Evolutionary conservation across 1,140 invertebrate genomes (phyloP).

Genomic region (Euwallacea similis): DNA sequence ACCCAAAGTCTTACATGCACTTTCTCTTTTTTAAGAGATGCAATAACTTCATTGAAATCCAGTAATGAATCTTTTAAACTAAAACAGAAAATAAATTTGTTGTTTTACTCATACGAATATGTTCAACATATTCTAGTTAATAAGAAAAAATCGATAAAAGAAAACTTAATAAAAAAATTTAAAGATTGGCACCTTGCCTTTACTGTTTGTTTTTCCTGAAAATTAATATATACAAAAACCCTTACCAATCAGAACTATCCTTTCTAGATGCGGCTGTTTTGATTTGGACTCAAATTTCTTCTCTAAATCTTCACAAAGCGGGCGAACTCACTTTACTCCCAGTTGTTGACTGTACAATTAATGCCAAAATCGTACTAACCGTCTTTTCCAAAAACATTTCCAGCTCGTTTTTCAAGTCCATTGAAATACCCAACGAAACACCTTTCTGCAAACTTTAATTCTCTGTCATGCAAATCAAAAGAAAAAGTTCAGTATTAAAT

Average conservation of each 20-base stretch:
- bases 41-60: conserved; percentile 56
- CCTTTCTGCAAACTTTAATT: conserved; percentile 52
- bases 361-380: conserved; percentile 65
- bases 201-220: too few relatives aligned
- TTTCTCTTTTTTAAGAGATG: conserved; percentile 58
- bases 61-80: conserved; percentile 32
- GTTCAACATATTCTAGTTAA: neutral
- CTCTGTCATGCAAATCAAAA: conserved; percentile 64
- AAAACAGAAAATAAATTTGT: conserved; percentile 3
- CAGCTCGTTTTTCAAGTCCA: conserved; percentile 62
- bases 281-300: conserved; percentile 38
- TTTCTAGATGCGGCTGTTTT: conserved; percentile 46
- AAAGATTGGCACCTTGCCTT: too few relatives aligned
- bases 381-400: conserved; percentile 64
- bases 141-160: too few relatives aligned
- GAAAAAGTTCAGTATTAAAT: conserved; percentile 69
- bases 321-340: conserved; percentile 10
- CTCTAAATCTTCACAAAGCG: conserved; percentile 20
- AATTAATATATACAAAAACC: conserved; percentile 34
- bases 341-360: conserved; percentile 54
- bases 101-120: neutral
- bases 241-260: conserved; percentile 38
- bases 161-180: too few relatives aligned
- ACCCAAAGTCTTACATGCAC: too few relatives aligned
- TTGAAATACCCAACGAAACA: conserved; percentile 54